Conservation (phyloP, 1,140 invertebrate genomes). For the Leptopilina clavipes region DNA sequence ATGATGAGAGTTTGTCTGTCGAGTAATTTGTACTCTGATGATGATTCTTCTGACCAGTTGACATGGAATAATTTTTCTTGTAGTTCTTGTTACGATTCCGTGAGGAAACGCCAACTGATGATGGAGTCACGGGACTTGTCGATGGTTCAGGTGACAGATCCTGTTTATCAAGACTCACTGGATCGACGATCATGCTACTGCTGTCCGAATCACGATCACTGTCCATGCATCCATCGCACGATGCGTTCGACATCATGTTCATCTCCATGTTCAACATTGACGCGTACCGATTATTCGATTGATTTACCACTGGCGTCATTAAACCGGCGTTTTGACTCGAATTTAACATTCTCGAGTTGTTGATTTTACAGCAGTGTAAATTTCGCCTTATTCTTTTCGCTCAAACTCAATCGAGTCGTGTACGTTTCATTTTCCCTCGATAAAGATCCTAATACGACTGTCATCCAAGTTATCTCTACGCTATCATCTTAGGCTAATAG, state of each 20-base stretch:
- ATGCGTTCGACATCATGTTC: constrained; percentile 63
- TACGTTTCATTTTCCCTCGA: constrained; percentile 59
- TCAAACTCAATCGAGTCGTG: constrained; percentile 38
- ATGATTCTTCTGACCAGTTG: constrained; percentile 41
- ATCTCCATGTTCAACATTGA: constrained; percentile 53
- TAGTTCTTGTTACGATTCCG: constrained; percentile 47
- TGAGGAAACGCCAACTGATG: constrained; percentile 47
- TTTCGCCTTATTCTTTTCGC: no score
- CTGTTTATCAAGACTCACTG: constrained; percentile 70
- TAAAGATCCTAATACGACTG: constrained; percentile 56
- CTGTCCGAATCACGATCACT: constrained; percentile 72
- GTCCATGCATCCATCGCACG: constrained; percentile 71
- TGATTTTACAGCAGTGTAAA: no score
- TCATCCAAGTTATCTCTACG: constrained; percentile 61
- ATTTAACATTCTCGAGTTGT: background rate
- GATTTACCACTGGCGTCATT: background rate
- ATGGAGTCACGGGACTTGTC: constrained; percentile 57
- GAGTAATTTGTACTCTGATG: constrained; percentile 50
- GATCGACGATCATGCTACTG: constrained; percentile 73
- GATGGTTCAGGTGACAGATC: constrained; percentile 64
- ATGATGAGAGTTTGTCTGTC: constrained; percentile 68
- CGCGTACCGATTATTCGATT: constrained; percentile 17
- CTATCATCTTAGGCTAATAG: constrained; percentile 73
- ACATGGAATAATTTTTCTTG: constrained; percentile 67
- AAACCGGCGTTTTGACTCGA: constrained; percentile 3